phyloP scores from a whole-genome alignment of 2,797 vertebrate genomes.

The Spinus pinus region DNA sequence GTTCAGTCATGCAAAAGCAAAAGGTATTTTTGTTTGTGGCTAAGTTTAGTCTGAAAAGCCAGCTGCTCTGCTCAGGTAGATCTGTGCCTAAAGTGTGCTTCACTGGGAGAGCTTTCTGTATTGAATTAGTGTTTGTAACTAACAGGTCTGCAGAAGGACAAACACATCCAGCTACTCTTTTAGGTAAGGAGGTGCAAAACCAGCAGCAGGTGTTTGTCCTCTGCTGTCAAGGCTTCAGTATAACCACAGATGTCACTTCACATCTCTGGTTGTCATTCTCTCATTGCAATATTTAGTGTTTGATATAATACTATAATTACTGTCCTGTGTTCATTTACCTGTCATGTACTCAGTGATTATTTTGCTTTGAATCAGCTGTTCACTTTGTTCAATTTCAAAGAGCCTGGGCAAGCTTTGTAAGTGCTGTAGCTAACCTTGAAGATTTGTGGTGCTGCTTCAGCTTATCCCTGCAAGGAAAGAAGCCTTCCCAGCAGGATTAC shows the following conservation, averaged over 20 bases:
- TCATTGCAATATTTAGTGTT: rapidly evolving
- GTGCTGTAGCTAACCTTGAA: not conserved
- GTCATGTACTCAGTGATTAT: too few relatives aligned
- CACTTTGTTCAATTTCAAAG: not conserved
- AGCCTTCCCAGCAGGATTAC: not conserved
- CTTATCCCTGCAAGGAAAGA: not conserved
- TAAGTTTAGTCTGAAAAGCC: not conserved
- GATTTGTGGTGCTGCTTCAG: not conserved
- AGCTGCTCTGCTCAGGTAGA: not conserved
- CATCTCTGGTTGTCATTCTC: rapidly evolving
- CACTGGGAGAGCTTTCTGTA: not conserved
- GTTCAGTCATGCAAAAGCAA: not conserved
- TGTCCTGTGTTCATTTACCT: not conserved
- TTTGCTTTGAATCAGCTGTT: not conserved
- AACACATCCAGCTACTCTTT: not conserved
- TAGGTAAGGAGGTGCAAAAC: not conserved
- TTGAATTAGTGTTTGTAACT: not conserved
- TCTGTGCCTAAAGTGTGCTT: not conserved
- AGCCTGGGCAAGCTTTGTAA: rapidly evolving
- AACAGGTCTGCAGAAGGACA: not conserved
- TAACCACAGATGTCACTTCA: not conserved
- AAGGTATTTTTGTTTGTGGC: not conserved
- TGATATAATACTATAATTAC: not conserved
- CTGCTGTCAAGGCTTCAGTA: not conserved
- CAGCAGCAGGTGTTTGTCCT: not conserved